Percentiles rank a stretch among this genome's conserved stretches.
Evolutionary conservation across 2,113 vertebrate species (phyloP).

Genomic region (Spizaetus ornatus): DNA sequence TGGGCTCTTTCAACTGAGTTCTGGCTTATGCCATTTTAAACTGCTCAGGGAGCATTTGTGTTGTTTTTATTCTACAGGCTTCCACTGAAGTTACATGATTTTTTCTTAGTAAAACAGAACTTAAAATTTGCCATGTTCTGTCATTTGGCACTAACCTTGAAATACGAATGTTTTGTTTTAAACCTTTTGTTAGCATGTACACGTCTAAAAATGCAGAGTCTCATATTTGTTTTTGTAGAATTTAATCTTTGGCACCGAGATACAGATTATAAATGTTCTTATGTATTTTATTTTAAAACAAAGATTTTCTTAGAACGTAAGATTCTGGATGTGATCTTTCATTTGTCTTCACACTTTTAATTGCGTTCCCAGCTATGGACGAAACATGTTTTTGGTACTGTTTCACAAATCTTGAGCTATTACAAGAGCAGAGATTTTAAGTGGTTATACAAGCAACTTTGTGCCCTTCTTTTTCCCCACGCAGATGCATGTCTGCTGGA

Average conservation of each 20-base stretch:
- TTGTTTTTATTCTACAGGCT: background rate
- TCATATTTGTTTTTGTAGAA: background rate
- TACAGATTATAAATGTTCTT: background rate
- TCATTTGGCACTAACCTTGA: background rate
- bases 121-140: background rate
- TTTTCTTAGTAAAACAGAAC: background rate
- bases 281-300: background rate
- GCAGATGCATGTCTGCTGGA: background rate
- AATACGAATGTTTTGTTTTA: background rate
- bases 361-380: background rate
- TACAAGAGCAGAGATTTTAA: background rate
- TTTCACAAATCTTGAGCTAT: background rate
- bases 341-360: background rate
- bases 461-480: background rate
- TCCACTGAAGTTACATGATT: background rate
- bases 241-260: background rate
- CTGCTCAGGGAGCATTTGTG: accelerated
- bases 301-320: background rate
- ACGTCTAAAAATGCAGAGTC: background rate
- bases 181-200: background rate
- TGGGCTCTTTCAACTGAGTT: background rate
- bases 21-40: background rate
- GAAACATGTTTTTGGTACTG: background rate
- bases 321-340: background rate
- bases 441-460: background rate